Evolutionary conservation across 2,113 vertebrate species (phyloP), one percentile per base, ranked within the genome.

Genomic region (Cnemophilus loriae): DNA sequence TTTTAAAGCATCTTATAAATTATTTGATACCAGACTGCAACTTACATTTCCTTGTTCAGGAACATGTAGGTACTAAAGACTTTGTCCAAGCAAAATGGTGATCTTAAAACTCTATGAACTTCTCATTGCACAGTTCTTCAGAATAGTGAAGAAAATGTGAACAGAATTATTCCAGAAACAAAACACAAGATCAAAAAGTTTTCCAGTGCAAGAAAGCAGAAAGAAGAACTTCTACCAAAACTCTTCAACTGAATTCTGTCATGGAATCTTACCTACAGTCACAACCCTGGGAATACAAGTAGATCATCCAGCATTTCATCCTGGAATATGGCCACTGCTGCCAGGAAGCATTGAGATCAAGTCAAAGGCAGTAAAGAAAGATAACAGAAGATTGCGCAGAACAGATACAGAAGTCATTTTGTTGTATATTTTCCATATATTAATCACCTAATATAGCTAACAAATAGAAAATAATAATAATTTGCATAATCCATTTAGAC

Each of bases 1-100:
- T 91, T 97, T 95, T 50, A 83, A 94, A 96, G 10, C 10, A 52
- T 46, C 78, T 55, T 76, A 81, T 71, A 59, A 85, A 81, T 37
- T 71, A 77, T 55, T 73, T 90, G 63, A 93, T 85, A 93, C 16
- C 78, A 92, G 74, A 33, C 47, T 65, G 47, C 18, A 67, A 52
- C 12, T 37, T 81, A 16, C 12, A 60, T 79, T 88, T 79, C 19
- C 26, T 80, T 26, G 55, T 78, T 92, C 47, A 56, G 33, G 13
- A 79, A 39, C 19, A 17, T 22, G 27, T 47, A 92, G 23, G 2
- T 47, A 79, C 46, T 39, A 4, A 19, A 60, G 37, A 7, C 19
- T 84, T 84, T 80, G 42, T 74, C 90, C 47, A 61, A 14, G 39
- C 17, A 86, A 89, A 95, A 89, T 37, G 5, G 21, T 46, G 65